phyloP scores from a whole-genome alignment of 2,888 invertebrate species.

The Rosalia funebris region DNA sequence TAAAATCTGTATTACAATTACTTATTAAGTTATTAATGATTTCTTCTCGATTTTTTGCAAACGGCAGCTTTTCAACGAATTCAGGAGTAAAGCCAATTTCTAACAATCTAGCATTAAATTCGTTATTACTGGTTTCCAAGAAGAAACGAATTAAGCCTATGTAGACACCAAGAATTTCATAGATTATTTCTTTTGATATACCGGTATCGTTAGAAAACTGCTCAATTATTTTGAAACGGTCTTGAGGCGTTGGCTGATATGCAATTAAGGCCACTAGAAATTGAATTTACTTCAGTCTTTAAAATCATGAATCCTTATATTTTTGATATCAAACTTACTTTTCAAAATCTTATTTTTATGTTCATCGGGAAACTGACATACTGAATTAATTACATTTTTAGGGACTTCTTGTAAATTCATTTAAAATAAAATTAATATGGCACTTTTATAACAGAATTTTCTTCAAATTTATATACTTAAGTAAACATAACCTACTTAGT shows the following conservation, averaged over 20 bases:
- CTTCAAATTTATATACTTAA: not conserved
- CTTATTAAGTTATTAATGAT: slow-evolving; percentile 44
- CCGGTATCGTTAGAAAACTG: slow-evolving; percentile 47
- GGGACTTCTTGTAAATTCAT: slow-evolving; percentile 46
- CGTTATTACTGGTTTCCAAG: slow-evolving; percentile 48
- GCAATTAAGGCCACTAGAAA: slow-evolving; percentile 51
- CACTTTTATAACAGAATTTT: not conserved
- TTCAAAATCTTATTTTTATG: slow-evolving; percentile 47
- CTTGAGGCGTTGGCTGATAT: slow-evolving; percentile 44
- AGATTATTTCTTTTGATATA: slow-evolving; percentile 45
- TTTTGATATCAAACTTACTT: slow-evolving; percentile 42
- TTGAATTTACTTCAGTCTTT: slow-evolving; percentile 18
- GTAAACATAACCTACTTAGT: not conserved
- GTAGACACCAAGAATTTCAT: slow-evolving; percentile 49
- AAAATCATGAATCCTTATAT: no score
- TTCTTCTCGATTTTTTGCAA: slow-evolving; percentile 48
- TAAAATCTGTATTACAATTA: slow-evolving; percentile 40
- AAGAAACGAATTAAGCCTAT: slow-evolving; percentile 48
- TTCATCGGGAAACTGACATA: slow-evolving; percentile 43
- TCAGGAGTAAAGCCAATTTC: slow-evolving; percentile 52
- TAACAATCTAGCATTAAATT: slow-evolving; percentile 49
- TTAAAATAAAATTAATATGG: slow-evolving; percentile 6
- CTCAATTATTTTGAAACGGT: slow-evolving; percentile 46
- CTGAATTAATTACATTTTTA: slow-evolving; percentile 37
- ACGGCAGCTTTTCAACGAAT: slow-evolving; percentile 54